Evolutionary conservation across 1,140 invertebrate species (phyloP), one percentile per base, ranked within the genome.

Genomic region (Palaemon carinicauda): DNA sequence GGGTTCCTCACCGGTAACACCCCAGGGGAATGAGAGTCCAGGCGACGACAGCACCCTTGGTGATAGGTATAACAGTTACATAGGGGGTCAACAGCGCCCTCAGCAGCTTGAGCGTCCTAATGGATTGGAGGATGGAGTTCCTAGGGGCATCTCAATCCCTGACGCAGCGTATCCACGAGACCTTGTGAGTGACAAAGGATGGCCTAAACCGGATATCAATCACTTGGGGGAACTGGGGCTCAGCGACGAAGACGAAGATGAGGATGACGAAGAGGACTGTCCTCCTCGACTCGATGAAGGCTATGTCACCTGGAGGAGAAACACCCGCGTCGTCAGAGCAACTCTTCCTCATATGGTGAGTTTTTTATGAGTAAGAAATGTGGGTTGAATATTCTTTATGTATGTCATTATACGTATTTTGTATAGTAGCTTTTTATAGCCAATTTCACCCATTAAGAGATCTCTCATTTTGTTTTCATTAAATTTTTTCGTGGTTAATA

Each of bases 271-370:
- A 21, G 69, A 51, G 4, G 81, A 29, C 50, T 82, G 81, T 54
- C 81, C 81, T n/a, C 81, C 81, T 21, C 52, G 50, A 1, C 81
- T 82, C 15, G 50, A 50, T 0, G 60, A 74, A n/a, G 81, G 73
- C 29, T 82, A 82, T 69, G 56, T 82, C 71, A 54, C 65, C 51
- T 82, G 81, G 81, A 60, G 81, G 24, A 52, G 65, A 5, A 52
- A 41, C 71, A 82, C 17, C 81, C 73, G 65, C 10, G 69, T 82
- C 5, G 81, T 82, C 81, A 74, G 69, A 9, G 81, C 60, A 9
- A 69, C 71, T 1, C 81, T 82, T 19, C 81, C 81, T 5, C 81
- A 82, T 27, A 60, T 71, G 81, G 81, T 82, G 21, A 82, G 81
- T 82, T 1, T 10, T 27, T 41, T 12, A 3, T 4, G 12, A 5